These are phyloP conservation scores for Dicycla oo DNA, from an alignment of 2,888 invertebrate genomes.

Conservation along the genomic window DNA sequence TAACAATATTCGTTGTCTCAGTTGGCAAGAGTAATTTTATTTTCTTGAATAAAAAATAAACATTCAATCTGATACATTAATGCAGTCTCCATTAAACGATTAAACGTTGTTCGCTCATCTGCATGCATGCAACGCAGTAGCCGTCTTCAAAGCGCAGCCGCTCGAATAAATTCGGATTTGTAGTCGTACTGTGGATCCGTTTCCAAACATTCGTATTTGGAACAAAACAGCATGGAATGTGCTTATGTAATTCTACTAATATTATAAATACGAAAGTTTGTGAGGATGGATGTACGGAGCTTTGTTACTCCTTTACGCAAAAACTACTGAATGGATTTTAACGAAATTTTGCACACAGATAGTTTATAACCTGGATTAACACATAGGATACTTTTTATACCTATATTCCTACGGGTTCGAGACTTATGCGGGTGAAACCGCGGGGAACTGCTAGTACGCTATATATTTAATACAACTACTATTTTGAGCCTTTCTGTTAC, in stretches of 20 bases:
- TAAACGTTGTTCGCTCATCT: constrained; percentile 86
- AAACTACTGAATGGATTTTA: too few relatives aligned
- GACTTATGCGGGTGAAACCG: too few relatives aligned
- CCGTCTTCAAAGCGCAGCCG: constrained; percentile 84
- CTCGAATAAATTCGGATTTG: constrained; percentile 84
- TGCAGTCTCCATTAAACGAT: constrained; percentile 86
- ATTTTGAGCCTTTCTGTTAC: too few relatives aligned
- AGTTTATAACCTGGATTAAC: too few relatives aligned
- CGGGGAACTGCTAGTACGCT: too few relatives aligned
- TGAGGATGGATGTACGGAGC: too few relatives aligned
- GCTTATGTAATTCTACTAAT: constrained; percentile 39
- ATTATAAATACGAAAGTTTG: too few relatives aligned
- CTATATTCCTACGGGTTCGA: too few relatives aligned
- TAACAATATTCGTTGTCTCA: constrained; percentile 50
- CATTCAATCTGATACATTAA: constrained; percentile 85
- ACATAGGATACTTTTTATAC: too few relatives aligned
- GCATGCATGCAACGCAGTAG: constrained; percentile 83
- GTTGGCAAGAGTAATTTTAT: constrained; percentile 68
- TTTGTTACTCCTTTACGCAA: too few relatives aligned
- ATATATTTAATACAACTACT: constrained; percentile 25
- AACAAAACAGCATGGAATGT: constrained; percentile 53
- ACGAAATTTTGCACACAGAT: too few relatives aligned
- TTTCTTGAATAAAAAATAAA: constrained; percentile 75
- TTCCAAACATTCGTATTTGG: constrained; percentile 70
- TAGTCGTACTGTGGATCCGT: constrained; percentile 68